Evolutionary conservation across 1,140 invertebrate genomes (phyloP).

Genomic region (Zaprionus taronus): DNA sequence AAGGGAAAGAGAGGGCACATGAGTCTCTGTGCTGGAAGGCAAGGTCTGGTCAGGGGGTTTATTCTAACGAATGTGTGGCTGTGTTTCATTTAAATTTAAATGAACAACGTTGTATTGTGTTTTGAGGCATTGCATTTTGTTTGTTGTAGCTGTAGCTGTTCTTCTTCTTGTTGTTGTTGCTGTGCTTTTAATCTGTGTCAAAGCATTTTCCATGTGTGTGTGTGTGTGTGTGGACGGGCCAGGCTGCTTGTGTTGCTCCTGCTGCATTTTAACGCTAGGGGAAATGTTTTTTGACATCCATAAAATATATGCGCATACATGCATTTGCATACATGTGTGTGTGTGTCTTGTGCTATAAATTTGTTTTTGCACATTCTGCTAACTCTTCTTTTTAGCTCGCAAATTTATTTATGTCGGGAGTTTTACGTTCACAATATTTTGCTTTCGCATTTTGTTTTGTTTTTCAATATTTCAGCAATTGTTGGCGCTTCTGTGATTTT

Average conservation of each 20-base stretch:
- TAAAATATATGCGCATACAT: conserved; percentile 42
- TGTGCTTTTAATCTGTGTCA: conserved; percentile 67
- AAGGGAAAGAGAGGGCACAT: not conserved
- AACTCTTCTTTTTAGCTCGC: conserved; percentile 32
- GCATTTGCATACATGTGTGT: not conserved
- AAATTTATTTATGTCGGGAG: conserved; percentile 54
- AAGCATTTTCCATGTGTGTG: conserved; percentile 56
- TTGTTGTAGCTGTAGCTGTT: conserved; percentile 16
- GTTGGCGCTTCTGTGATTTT: conserved; percentile 45
- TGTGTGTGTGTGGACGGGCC: not conserved
- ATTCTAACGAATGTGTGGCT: conserved; percentile 54
- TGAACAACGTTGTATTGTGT: conserved; percentile 59
- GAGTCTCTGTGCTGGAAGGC: not conserved
- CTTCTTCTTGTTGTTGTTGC: conserved; percentile 25
- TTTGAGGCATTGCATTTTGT: conserved; percentile 50
- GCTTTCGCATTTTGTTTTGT: conserved; percentile 34
- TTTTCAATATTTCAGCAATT: conserved; percentile 59
- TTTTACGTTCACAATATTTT: conserved; percentile 43
- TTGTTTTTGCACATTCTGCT: conserved; percentile 48
- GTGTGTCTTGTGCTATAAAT: conserved; percentile 32
- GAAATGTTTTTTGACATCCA: conserved; percentile 64
- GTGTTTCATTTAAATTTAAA: conserved; percentile 69
- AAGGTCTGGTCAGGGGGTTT: not conserved
- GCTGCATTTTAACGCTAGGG: conserved; percentile 57
- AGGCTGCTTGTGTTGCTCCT: conserved; percentile 1